phyloP scores from a whole-genome alignment of 2,113 vertebrate genomes.

The Bambusicola thoracicus region DNA sequence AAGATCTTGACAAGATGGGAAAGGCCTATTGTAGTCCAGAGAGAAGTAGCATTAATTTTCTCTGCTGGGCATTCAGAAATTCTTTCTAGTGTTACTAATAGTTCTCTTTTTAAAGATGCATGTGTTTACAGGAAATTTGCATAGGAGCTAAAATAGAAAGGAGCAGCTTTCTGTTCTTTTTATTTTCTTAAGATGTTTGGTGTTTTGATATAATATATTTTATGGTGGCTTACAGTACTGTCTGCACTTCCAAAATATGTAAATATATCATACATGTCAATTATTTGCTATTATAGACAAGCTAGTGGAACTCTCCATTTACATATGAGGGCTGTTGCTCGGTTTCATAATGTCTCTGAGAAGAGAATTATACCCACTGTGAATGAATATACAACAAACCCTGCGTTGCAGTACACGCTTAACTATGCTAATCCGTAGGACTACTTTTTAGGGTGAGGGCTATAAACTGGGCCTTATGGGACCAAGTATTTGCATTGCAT shows the following conservation, averaged over 20 bases:
- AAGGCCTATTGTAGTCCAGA: not conserved
- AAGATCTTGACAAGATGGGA: not conserved
- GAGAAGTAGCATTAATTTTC: not conserved
- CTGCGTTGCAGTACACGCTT: not conserved
- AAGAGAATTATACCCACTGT: constrained; percentile 28
- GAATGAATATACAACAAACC: constrained; percentile 24
- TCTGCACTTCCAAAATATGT: not conserved
- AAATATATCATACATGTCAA: not conserved
- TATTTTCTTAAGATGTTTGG: not conserved
- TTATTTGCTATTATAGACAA: constrained; percentile 14
- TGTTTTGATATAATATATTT: not conserved
- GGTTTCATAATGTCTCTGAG: not conserved
- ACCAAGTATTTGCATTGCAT: constrained; percentile 16
- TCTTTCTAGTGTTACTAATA: not conserved
- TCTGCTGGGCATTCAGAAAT: not conserved
- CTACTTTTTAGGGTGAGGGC: constrained; percentile 22
- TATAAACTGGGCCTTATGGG: constrained; percentile 3
- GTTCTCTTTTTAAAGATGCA: not conserved
- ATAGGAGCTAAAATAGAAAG: not conserved
- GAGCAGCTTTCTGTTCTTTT: not conserved
- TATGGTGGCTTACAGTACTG: not conserved
- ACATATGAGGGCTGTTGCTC: not conserved
- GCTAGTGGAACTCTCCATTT: not conserved
- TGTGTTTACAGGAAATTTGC: not conserved
- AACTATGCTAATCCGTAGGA: constrained; percentile 27